Base-by-base conservation (phyloP, 2,113 vertebrate species). In the Rhea americana region DNA sequence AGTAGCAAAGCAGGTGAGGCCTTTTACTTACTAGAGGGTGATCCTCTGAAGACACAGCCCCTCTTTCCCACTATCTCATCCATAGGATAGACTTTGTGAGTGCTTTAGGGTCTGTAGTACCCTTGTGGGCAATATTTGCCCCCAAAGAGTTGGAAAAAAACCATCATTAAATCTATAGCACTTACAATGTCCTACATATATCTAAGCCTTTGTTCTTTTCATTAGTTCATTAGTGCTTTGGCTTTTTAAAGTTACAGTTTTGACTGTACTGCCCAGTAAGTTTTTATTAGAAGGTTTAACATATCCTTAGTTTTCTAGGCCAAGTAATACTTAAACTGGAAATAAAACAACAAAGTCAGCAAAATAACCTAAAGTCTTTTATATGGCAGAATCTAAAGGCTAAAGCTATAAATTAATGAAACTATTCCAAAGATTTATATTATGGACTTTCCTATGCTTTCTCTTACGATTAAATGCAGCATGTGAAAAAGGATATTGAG, bases 401-500 rank as follows among this genome's bases (percentile, higher is more conserved):
- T 93, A 82, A 73, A 82, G 87, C 74, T 96, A 55, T 62, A 95
- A 92, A 97, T 92, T 84, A 84, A 96, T 93, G 90, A 94, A 94
- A 91, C 84, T 96, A 8, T 81, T 87, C 77, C 95, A 91, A 95
- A 97, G 95, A 89, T 85, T 95, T 67, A 94, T 45, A 76, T 93
- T 89, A 89, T 1, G 89, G 83, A 94, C 90, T 95, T 89, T 96
- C 96, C 96, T 96, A 71, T 26, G 90, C 89, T 96, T 97, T 97
- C 96, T 97, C 95, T 93, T 93, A 95, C 95, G 97, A 98, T 95
- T 96, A 92, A 97, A 97, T 98, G 97, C 97, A 97, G 98, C 97
- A 97, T 97, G 97, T 98, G 97, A 96, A 97, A 98, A 98, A 97
- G 97, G 97, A 98, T 98, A 98, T 97, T 98, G 98, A 98, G 97